Conservation (phyloP, 2,797 vertebrate species). For the Microctenopoma steveboyesi region DNA sequence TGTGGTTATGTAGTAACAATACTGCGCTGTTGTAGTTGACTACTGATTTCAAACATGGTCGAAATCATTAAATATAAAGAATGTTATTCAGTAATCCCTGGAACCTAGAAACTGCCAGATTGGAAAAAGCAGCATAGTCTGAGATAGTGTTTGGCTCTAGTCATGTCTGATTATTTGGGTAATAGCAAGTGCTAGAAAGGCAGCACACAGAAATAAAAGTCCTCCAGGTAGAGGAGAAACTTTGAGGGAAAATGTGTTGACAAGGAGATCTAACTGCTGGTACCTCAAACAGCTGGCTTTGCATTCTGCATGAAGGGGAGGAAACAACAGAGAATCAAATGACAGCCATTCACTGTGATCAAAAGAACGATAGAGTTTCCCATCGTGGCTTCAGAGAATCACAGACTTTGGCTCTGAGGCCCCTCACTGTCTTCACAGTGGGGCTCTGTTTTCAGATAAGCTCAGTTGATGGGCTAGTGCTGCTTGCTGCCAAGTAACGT, state of each 20-base stretch:
- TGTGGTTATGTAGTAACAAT: background rate
- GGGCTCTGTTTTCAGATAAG: constrained; percentile 46
- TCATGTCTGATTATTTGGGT: constrained; percentile 54
- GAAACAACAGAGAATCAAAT: constrained; percentile 52
- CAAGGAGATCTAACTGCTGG: constrained; percentile 37
- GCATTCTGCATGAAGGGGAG: constrained; percentile 61
- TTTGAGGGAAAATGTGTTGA: constrained; percentile 46
- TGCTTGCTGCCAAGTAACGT: constrained; percentile 28
- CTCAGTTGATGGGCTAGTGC: constrained; percentile 24
- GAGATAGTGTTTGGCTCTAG: constrained; percentile 40
- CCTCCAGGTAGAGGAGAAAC: constrained; percentile 39
- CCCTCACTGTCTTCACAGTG: constrained; percentile 30
- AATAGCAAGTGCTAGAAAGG: constrained; percentile 55
- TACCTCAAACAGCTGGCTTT: constrained; percentile 63
- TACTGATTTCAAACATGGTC: constrained; percentile 24
- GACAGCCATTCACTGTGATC: constrained; percentile 65
- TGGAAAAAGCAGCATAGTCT: constrained; percentile 13
- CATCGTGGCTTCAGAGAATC: constrained; percentile 33
- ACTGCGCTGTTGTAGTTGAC: background rate
- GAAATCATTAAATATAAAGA: constrained; percentile 8
- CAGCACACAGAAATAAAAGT: constrained; percentile 58
- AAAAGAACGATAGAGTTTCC: constrained; percentile 54
- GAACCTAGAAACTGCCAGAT: constrained; percentile 15
- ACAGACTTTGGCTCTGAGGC: constrained; percentile 42
- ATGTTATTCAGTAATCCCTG: constrained; percentile 37